Base-by-base conservation (phyloP, 2,888 invertebrate genomes). In the Pardosa pseudoannulata region DNA sequence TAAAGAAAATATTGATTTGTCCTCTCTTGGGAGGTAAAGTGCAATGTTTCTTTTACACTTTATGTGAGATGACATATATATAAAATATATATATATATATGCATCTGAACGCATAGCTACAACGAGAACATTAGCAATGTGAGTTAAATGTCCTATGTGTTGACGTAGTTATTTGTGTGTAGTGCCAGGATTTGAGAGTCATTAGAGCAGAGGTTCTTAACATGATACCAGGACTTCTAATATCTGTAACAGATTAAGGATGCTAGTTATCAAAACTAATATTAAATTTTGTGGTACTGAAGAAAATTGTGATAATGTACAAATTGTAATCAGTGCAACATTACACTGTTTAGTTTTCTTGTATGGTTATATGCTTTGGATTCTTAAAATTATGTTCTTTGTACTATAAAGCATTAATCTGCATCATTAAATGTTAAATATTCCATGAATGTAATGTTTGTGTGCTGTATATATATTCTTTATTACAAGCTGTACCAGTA, bases 101-200 rank as follows among this genome's bases (percentile, higher is more conserved):
- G 86, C 86, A 86, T 86, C 79, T 27, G 62, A 62, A 87, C 80
- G 87, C 87, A 76, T 80, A 71, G 79, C 79, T 79, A 87, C 87
- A 87, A 87, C 87, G 87, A 87, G 87, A 87, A 87, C 80, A 71
- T 87, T 87, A 87, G 87, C 87, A 87, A 87, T 80, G 87, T 75
- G 56, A 87, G 80, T 80, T 74, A 62, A 65, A 72, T 79, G 67
- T 87, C 65, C 41, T 80, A 79, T 76, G 46, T 80, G 85, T 86
- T 70, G 46, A 65, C 50, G 56, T 79, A 79, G 78, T 74, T 68
- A 32, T 73, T 39, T 86, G 74, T 86, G 85, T 79, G 79, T 86
- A 86, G 85, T 64, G 27, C 31, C 56, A 70, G 62, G 73, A 36
- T 78, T 50, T 64, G 65, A 64, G 56, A 78, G 64, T 78, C 39